phyloP scores from a whole-genome alignment of 37 sponge, comb jelly and placozoan species.

The Bolinopsis microptera region DNA sequence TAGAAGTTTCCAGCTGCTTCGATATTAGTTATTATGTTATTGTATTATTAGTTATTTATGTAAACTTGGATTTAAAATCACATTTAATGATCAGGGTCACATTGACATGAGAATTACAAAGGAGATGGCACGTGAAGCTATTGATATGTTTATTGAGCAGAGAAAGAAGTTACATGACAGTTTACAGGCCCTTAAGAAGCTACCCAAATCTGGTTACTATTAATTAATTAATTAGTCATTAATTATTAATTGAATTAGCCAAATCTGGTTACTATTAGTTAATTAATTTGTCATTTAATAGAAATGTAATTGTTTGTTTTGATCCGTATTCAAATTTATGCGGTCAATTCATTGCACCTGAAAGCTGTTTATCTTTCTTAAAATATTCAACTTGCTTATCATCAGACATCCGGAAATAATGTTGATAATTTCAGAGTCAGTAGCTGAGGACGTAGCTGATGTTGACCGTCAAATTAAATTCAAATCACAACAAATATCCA shows the following conservation, averaged over 20 bases:
- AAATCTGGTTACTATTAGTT: not conserved
- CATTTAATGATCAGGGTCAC: conserved; percentile 66
- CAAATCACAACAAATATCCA: conserved; percentile 54
- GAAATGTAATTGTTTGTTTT: too few species aligned
- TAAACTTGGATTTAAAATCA: too few species aligned
- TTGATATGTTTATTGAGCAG: conserved; percentile 54
- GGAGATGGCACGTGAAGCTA: conserved; percentile 63
- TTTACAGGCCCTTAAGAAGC: conserved; percentile 35
- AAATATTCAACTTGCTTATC: too few species aligned
- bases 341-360: too few species aligned
- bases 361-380: too few species aligned
- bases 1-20: too few species aligned
- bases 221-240: not conserved
- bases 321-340: too few species aligned
- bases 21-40: too few species aligned
- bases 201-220: conserved; percentile 35
- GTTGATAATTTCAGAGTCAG: not conserved
- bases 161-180: conserved; percentile 34
- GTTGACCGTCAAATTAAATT: conserved; percentile 53
- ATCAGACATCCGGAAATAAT: too few species aligned
- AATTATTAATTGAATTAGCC: not conserved
- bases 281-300: not conserved
- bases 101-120: conserved; percentile 38
- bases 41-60: too few species aligned
- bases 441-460: conserved; percentile 26